phyloP scores from a whole-genome alignment of 2,113 vertebrate species.

The Aspiorhynchus laticeps region DNA sequence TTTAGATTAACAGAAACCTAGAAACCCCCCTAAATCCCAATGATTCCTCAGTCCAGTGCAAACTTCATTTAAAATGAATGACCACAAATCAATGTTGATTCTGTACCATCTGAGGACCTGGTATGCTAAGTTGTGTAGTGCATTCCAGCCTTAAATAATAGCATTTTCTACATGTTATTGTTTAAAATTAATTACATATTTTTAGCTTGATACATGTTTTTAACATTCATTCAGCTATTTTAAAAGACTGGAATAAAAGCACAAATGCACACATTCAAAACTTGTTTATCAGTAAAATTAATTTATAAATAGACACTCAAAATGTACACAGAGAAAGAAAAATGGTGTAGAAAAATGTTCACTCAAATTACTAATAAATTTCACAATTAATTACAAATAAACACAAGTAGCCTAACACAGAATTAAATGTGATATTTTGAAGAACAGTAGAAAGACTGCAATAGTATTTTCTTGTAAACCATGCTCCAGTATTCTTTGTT shows the following conservation, averaged over 20 bases:
- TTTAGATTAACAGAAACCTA: background rate
- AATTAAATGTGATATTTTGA: background rate
- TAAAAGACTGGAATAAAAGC: background rate
- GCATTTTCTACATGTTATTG: no score
- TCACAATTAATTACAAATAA: background rate
- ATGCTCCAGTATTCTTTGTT: background rate
- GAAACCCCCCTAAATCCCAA: background rate
- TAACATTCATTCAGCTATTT: background rate
- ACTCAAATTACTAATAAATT: background rate
- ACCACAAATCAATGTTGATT: conserved; percentile 13
- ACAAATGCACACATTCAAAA: background rate
- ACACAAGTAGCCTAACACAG: background rate
- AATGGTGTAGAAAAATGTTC: background rate
- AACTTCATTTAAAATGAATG: conserved; percentile 27
- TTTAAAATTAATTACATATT: background rate
- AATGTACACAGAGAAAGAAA: background rate
- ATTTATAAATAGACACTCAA: background rate
- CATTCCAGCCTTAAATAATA: background rate
- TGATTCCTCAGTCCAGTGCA: background rate
- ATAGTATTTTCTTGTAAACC: background rate
- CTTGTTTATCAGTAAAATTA: background rate
- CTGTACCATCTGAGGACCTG: background rate
- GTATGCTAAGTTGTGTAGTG: background rate
- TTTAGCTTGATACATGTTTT: background rate
- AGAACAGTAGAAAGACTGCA: background rate